Base-by-base conservation (phyloP, 2,113 vertebrate species). In the Dipodomys spectabilis region DNA sequence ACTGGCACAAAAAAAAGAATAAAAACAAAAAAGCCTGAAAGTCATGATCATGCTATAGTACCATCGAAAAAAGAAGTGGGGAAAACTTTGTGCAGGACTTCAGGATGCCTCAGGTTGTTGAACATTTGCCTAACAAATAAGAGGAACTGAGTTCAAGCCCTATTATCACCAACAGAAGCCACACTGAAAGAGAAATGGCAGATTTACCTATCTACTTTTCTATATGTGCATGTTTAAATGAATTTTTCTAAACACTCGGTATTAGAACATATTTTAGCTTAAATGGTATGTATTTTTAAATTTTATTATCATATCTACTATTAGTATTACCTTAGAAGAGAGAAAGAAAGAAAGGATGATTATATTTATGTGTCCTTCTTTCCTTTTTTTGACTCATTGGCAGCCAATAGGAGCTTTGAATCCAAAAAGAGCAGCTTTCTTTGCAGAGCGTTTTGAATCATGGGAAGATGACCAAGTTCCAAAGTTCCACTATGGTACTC, bases 381-480 rank as follows among this genome's bases (percentile, higher is more conserved):
- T 39, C 39, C 39, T 39, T 86, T 68, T 23, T 45, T 93, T 72
- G 53, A 57, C 20, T 23, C 86, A 27, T 81, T 92, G 85, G 18
- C 95, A 99, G 99, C 99, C 99, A 65, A 80, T 99, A 68, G 99
- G 99, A 97, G 99, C 99, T 45, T 98, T 99, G 95, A 99, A 99
- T 97, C 99, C 99, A 78, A 99, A 99, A 98, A 98, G 99, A 97
- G 99, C 99, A 30, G 99, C 99, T 0, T 99, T 99, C 98, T 99
- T 99, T 95, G 98, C 99, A 0, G 99, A 99, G 87, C 98, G 99
- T 82, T 99, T 98, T 1, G 99, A 99, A 90, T 98, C 99, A 3
- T 99, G 99, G 99, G 99, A 99, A 97, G 99, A 99, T 15, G 99
- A 99, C 6, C 99, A 99, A 93, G 99, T 99, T 96, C 99, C 99